Percentiles rank a stretch among this genome's conserved stretches.
phyloP scores from a whole-genome alignment of 2,113 vertebrate genomes.

The Mobula hypostoma region DNA sequence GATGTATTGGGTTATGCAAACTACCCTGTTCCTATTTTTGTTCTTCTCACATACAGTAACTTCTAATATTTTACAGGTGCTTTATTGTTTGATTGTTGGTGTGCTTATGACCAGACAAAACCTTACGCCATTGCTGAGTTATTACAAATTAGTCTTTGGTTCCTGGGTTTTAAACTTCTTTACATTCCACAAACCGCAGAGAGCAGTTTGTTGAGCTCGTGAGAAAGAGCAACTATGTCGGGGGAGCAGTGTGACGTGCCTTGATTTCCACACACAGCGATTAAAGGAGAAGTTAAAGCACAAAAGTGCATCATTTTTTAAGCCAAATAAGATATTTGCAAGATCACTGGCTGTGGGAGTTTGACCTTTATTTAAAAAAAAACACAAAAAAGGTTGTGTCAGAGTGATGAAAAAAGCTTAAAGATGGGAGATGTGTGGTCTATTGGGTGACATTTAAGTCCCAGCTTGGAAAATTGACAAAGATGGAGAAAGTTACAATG shows the following conservation, averaged over 20 bases:
- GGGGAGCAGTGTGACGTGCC: background rate
- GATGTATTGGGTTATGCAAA: too few relatives aligned
- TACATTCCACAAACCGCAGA: background rate
- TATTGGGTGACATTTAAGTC: background rate
- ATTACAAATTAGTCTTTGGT: background rate
- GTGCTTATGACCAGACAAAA: background rate
- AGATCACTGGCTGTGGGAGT: background rate
- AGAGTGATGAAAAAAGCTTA: background rate
- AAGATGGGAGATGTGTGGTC: background rate
- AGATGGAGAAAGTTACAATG: background rate
- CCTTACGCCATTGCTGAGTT: background rate
- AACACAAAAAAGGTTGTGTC: background rate
- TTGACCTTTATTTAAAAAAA: background rate
- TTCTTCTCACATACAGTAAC: background rate
- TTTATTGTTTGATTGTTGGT: background rate
- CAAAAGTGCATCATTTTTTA: background rate
- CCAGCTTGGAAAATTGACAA: background rate
- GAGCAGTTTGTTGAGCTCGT: background rate
- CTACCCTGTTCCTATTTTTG: too few relatives aligned
- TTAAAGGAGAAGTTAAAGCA: background rate
- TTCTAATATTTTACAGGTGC: background rate
- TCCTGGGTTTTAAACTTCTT: background rate
- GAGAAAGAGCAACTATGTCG: background rate
- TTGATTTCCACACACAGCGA: background rate
- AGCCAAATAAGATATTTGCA: background rate